phyloP scores from a whole-genome alignment of 2,797 vertebrate genomes.

The Acridotheres tristis region DNA sequence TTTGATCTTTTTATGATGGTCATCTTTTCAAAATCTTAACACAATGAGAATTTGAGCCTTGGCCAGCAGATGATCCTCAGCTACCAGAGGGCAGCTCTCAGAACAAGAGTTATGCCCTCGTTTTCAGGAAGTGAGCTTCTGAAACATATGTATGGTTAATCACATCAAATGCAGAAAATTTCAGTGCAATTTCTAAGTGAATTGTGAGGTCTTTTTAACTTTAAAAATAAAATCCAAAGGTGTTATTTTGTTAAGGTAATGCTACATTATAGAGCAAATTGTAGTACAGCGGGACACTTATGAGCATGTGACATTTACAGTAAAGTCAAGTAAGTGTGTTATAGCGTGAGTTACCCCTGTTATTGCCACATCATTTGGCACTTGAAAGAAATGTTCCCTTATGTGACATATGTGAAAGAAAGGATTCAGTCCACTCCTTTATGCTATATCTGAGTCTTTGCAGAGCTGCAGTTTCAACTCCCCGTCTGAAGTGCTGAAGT shows the following conservation, averaged over 20 bases:
- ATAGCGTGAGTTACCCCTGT: not conserved
- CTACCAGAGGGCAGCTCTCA: not conserved
- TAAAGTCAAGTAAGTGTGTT: not conserved
- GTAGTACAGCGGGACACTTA: not conserved
- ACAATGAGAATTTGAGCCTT: not conserved
- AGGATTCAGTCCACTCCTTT: not conserved
- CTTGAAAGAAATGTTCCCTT: slow-evolving; percentile 4
- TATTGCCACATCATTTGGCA: not conserved
- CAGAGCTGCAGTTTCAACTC: not conserved
- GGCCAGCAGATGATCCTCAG: not conserved
- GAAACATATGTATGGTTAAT: not conserved
- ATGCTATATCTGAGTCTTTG: not conserved
- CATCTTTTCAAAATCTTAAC: not conserved
- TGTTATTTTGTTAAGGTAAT: slow-evolving; percentile 31
- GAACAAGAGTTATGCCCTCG: accelerated
- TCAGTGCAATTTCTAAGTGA: not conserved
- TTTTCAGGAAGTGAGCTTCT: not conserved
- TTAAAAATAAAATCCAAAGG: slow-evolving; percentile 16
- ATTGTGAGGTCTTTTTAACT: not conserved
- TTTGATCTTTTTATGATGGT: not conserved
- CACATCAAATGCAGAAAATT: not conserved
- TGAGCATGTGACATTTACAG: not conserved
- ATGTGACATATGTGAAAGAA: not conserved
- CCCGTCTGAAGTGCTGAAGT: not conserved
- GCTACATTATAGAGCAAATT: slow-evolving; percentile 29